Evolutionary conservation across 2,113 vertebrate species (phyloP).

Genomic region (Coracopsis vasa): DNA sequence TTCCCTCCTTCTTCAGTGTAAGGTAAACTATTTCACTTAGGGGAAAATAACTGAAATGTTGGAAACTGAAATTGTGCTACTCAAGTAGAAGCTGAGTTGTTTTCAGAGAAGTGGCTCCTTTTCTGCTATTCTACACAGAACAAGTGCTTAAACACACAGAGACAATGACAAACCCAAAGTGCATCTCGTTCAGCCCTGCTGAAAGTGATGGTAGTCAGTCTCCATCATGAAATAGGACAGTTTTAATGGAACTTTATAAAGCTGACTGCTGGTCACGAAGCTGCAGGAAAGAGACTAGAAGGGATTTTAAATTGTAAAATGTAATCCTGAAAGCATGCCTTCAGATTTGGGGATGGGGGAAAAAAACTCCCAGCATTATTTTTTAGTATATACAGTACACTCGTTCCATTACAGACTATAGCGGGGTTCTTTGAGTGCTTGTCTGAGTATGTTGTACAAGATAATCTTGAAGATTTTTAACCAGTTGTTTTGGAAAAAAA

Average conservation of each 20-base stretch:
- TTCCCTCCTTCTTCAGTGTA: background rate
- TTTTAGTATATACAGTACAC: background rate
- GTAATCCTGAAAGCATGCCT: background rate
- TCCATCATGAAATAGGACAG: background rate
- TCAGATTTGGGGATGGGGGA: background rate
- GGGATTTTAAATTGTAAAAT: background rate
- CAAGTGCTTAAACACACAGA: background rate
- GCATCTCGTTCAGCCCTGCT: background rate
- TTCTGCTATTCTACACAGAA: background rate
- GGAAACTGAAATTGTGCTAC: background rate
- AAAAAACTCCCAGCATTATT: rapidly evolving
- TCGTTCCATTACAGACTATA: background rate
- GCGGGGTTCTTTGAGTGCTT: background rate
- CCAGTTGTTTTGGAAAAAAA: background rate
- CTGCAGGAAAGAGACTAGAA: background rate
- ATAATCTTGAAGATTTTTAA: background rate
- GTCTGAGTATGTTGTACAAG: background rate
- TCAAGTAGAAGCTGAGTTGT: rapidly evolving
- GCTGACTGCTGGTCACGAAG: background rate
- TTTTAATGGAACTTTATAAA: background rate
- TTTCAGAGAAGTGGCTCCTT: background rate
- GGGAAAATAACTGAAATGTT: background rate
- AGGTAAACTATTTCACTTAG: background rate
- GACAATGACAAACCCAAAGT: background rate
- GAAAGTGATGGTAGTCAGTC: no score